Percentiles rank a stretch among this genome's conserved stretches.
phyloP scores from a whole-genome alignment of 2,888 invertebrate genomes.

The Athripsodes cinereus region DNA sequence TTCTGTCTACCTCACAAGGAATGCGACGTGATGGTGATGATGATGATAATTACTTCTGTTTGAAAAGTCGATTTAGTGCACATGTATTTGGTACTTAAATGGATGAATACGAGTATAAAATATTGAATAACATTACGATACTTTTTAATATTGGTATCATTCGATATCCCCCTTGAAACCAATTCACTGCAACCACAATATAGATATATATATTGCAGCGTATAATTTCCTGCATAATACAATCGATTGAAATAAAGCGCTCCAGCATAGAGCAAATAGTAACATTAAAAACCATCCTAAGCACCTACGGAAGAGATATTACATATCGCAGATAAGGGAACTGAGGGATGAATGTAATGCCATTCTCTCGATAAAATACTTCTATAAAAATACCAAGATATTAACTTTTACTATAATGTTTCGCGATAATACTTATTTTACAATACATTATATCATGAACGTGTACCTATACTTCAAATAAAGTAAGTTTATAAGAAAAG shows the following conservation, averaged over 20 bases:
- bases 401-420: constrained; percentile 1
- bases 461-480: too few relatives aligned
- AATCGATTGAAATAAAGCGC: background rate
- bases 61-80: too few relatives aligned
- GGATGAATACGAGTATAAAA: too few relatives aligned
- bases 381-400: background rate
- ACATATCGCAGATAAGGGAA: background rate
- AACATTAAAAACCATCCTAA: background rate
- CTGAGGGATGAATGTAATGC: background rate
- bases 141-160: background rate
- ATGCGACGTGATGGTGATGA: too few relatives aligned
- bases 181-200: background rate
- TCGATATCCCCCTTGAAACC: background rate
- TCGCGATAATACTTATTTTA: background rate
- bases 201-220: background rate
- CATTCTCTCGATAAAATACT: background rate
- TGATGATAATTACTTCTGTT: too few relatives aligned
- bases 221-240: background rate
- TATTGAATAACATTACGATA: background rate
- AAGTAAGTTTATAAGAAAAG: too few relatives aligned
- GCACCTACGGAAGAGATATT: constrained; percentile 2
- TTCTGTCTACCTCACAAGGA: too few relatives aligned
- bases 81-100: too few relatives aligned
- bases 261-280: background rate
- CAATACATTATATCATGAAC: too few relatives aligned